Base-by-base conservation (phyloP, 2,888 invertebrate species). In the Drosophila picticornis region DNA sequence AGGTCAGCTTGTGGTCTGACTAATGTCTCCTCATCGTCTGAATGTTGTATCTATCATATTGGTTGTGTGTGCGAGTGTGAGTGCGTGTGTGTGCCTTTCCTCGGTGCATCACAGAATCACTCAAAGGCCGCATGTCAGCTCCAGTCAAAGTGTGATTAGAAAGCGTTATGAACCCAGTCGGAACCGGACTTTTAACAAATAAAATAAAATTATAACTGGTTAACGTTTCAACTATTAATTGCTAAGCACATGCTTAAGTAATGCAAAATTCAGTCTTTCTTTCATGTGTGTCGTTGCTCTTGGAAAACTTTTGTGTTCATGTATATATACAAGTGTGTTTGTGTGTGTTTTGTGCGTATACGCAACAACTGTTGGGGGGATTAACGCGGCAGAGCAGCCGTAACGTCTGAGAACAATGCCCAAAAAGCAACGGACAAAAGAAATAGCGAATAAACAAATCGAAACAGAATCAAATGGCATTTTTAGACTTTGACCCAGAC, bases 401-500 rank as follows among this genome's bases (percentile, higher is more conserved):
- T 46, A 53, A 31, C 58, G 56, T 53, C 40, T 36, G 51, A 43
- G 58, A 57, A 80, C 68, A 73, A 72, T 66, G 50, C 38, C 60
- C 65, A 59, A 46, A 59, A 51, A 63, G 50, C 22, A 34, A 50
- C 16, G 38, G 13, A 40, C 57, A 62, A 57, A 67, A 71, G 29
- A 27, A 56, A 56, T 63, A 68, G 58, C 31, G 46, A 57, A 62
- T 59, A 64, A 69, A 78, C 29, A 66, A 72, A 83, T 67, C 75
- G 64, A 70, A 87, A 70, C 70, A 59, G 43, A 74, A 81, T 51
- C 50, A 69, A 80, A 81, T 67, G 62, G 72, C 29, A 81, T 73
- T 73, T 6, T 72, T 70, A 80, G 87, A 88, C 87, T 90, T 88
- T 88, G 87, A 90, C 80, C 90, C 84, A 90, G 90, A 83, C 88